A percentile compares a stretch with the other conserved stretches of the same genome.
Conservation (phyloP, 2,797 vertebrate genomes). For the Amniataba percoides region DNA sequence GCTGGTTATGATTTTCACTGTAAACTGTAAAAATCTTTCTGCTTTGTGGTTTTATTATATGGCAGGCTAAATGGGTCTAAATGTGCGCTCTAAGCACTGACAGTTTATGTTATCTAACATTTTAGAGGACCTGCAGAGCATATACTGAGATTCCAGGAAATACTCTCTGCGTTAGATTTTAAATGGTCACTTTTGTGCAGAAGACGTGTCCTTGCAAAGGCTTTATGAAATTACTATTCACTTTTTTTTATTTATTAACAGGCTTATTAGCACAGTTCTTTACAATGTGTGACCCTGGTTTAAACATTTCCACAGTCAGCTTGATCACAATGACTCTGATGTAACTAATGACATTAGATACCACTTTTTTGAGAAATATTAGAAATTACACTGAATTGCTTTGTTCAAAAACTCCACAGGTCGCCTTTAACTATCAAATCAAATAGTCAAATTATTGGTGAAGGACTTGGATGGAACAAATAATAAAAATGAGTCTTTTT, state of each 20-base stretch:
- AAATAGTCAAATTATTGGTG: conserved; percentile 28
- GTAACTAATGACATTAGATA: conserved; percentile 4
- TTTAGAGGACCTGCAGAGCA: not conserved
- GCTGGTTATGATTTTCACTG: not conserved
- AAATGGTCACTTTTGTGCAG: not conserved
- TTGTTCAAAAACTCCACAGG: too few relatives aligned
- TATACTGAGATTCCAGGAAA: conserved; percentile 1
- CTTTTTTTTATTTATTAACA: conserved; percentile 1
- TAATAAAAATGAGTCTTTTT: conserved; percentile 29
- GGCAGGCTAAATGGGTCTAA: conserved; percentile 29
- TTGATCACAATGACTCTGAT: conserved; percentile 7
- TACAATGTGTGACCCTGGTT: conserved; percentile 39
- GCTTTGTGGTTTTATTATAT: not conserved
- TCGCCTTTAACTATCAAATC: not conserved
- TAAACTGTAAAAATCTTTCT: conserved; percentile 2
- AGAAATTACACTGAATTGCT: too few relatives aligned
- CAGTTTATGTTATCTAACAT: conserved; percentile 43
- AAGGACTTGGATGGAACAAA: conserved; percentile 39
- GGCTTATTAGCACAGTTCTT: conserved; percentile 54
- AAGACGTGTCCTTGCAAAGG: not conserved
- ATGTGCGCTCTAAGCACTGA: conserved; percentile 32
- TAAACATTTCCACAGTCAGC: not conserved
- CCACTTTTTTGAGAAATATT: not conserved
- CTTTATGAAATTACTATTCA: conserved; percentile 5
- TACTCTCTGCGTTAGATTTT: not conserved